phyloP scores from a whole-genome alignment of 2,113 vertebrate genomes.

The Eublepharis macularius region DNA sequence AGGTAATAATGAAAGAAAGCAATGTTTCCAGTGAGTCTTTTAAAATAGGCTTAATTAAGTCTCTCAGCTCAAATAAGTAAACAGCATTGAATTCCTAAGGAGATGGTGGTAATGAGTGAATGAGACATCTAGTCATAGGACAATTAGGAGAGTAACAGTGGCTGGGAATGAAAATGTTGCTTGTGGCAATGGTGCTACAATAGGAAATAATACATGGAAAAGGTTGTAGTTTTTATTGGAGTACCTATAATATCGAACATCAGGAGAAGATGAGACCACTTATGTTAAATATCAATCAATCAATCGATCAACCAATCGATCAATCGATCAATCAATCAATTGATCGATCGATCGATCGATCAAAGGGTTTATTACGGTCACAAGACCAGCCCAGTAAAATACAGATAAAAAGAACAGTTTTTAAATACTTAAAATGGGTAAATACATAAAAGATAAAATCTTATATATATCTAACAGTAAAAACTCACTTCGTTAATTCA shows the following conservation, averaged over 20 bases:
- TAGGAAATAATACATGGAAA: conserved; percentile 11
- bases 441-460: too few relatives aligned
- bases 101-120: conserved; percentile 16
- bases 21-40: neutral
- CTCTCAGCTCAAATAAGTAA: conserved; percentile 10
- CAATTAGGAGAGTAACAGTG: neutral
- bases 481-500: too few relatives aligned
- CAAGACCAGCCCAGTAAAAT: too few relatives aligned
- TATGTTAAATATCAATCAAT: neutral
- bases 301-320: too few relatives aligned
- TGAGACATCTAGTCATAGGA: conserved; percentile 11
- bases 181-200: neutral
- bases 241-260: neutral
- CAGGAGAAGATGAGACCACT: conserved; percentile 5
- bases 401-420: too few relatives aligned
- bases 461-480: too few relatives aligned
- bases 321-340: too few relatives aligned
- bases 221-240: neutral
- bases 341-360: too few relatives aligned
- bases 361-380: too few relatives aligned
- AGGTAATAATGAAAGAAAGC: rapidly evolving
- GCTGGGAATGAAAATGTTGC: neutral
- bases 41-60: neutral
- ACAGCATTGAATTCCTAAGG: conserved; percentile 16
- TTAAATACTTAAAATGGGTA: too few relatives aligned